Evolutionary conservation across 2,888 invertebrate genomes (phyloP), one percentile per base, ranked within the genome.

Genomic region (Aspidiotus destructor): DNA sequence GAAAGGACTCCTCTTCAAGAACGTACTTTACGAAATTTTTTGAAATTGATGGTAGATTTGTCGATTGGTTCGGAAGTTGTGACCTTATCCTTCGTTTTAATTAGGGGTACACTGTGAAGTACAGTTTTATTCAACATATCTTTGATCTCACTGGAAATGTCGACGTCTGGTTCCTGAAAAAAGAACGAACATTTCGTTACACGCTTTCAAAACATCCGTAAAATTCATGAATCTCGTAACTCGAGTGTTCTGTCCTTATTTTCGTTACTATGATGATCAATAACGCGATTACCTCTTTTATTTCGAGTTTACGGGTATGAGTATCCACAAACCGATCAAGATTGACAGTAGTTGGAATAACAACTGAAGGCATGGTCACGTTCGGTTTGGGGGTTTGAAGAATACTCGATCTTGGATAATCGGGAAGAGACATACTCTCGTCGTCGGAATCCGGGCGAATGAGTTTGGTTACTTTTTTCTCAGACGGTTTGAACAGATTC

Each of bases 41-140:
- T 65, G 28, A 65, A 65, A 57, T 65, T 65, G 42, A 65, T 57
- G 41, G 42, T 54, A 17, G 57, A 65, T 17, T n/a, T 44, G 44
- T 41, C 16, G 11, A 41, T 55, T 0, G 10, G 15, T 13, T 41
- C 16, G 9, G 17, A 16, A 13, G 1, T n/a, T 15, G 9, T 13
- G 11, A 11, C 40, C 42, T 41, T 41, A 28, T 42, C 7, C 7
- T 44, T 5, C 10, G 16, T 16, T 40, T 65, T 55, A n/a, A 65
- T 13, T 8, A 65, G 42, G 8, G 65, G 58, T 16, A 65, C 7
- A 11, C 57, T 65, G 11, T 41, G 65, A 16, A 65, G 13, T 10
- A 65, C 13, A 57, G 55, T 57, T 42, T 58, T 54, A 48, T 65
- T 41, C 7, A 65, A n/a, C 8, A 13, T 40, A 13, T 65, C 65